phyloP scores from a whole-genome alignment of 2,888 invertebrate species.

The Drosophila tripunctata region DNA sequence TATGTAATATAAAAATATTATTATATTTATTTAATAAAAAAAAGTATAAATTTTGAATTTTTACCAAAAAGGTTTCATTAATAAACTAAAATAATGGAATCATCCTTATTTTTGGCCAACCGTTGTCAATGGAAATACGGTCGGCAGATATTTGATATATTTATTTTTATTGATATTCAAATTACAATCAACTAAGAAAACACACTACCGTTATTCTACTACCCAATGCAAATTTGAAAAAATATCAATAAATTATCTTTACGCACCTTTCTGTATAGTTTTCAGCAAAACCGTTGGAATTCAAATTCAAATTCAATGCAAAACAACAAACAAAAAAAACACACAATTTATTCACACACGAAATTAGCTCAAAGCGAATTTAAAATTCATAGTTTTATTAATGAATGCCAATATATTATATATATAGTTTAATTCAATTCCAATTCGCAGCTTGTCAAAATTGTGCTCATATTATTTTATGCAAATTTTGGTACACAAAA shows the following conservation, averaged over 20 bases:
- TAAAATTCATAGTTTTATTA: slow-evolving; percentile 26
- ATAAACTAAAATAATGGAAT: no score
- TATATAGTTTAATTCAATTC: slow-evolving; percentile 23
- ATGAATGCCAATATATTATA: slow-evolving; percentile 29
- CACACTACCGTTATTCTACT: no score
- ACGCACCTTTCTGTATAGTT: slow-evolving; percentile 35
- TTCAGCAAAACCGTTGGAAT: slow-evolving; percentile 9
- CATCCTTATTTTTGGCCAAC: no score
- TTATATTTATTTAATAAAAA: no score
- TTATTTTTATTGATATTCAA: no score
- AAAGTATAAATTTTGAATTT: no score
- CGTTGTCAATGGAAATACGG: no score
- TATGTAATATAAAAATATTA: no score
- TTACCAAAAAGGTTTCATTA: no score
- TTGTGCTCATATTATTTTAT: slow-evolving; percentile 27
- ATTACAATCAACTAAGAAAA: no score
- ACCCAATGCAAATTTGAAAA: no score
- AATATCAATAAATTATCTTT: slow-evolving; percentile 3
- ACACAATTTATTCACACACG: slow-evolving; percentile 28
- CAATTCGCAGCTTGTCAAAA: slow-evolving; percentile 34
- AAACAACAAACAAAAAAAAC: slow-evolving; percentile 1
- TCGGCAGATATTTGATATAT: no score
- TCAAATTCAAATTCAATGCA: slow-evolving; percentile 28
- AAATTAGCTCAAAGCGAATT: slow-evolving; percentile 17
- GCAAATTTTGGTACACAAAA: slow-evolving; percentile 29